These are phyloP conservation scores for Lasaia peninsularis DNA, from an alignment of 1,140 invertebrate genomes.

Conservation along the genomic window DNA sequence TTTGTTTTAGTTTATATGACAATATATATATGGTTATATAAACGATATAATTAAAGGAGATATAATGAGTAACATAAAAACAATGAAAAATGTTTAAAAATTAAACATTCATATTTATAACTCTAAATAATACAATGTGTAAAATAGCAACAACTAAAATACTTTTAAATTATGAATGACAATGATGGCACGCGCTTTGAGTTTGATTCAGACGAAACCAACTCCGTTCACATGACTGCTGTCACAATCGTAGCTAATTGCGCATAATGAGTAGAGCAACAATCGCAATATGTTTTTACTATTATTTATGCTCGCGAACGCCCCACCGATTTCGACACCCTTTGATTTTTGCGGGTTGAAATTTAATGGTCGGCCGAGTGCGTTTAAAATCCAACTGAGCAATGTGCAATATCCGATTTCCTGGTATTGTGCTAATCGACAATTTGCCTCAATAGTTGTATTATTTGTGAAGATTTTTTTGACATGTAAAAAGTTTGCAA, in stretches of 20 bases:
- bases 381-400: slow-evolving; percentile 45
- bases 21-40: too few species aligned
- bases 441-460: slow-evolving; percentile 20
- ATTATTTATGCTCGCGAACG: slow-evolving; percentile 65
- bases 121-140: slow-evolving; percentile 1
- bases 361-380: slow-evolving; percentile 64
- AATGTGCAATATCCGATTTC: slow-evolving; percentile 68
- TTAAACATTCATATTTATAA: too few species aligned
- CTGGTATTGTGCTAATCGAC: slow-evolving; percentile 39
- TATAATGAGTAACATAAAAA: too few species aligned
- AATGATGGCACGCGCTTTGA: slow-evolving; percentile 35
- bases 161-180: slow-evolving; percentile 11
- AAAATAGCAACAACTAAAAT: neutral
- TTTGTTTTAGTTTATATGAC: too few species aligned
- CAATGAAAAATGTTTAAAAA: too few species aligned
- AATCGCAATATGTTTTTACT: slow-evolving; percentile 71
- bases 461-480: neutral
- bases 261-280: slow-evolving; percentile 69
- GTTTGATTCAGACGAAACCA: slow-evolving; percentile 33
- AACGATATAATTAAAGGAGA: too few species aligned
- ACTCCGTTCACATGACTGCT: slow-evolving; percentile 65
- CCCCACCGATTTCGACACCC: slow-evolving; percentile 57
- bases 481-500: too few species aligned
- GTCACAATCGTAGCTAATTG: slow-evolving; percentile 75
- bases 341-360: too few species aligned